Evolutionary conservation across 2,888 invertebrate genomes (phyloP).

Genomic region (Sylvicola cinctus): DNA sequence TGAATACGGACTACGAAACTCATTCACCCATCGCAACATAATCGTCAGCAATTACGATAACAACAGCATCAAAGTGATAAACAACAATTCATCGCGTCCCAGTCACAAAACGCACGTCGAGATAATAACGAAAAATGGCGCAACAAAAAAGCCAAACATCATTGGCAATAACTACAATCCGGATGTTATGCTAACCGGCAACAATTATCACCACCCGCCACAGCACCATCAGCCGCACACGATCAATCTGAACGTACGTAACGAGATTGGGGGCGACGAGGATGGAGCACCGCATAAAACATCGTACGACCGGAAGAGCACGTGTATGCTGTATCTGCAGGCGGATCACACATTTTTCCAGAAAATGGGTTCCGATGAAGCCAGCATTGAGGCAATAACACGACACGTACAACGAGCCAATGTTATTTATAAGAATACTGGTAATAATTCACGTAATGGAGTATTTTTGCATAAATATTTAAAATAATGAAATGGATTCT

Average conservation of each 20-base stretch:
- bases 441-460: conserved; percentile 31
- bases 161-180: conserved; percentile 34
- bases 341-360: conserved; percentile 93
- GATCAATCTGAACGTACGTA: conserved; percentile 8
- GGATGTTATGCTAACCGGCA: conserved; percentile 18
- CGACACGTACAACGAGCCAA: conserved; percentile 87
- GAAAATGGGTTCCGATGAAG: conserved; percentile 82
- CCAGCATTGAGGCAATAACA: conserved; percentile 89
- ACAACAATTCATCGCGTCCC: conserved; percentile 26
- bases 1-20: conserved; percentile 9
- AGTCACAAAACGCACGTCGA: conserved; percentile 46
- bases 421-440: conserved; percentile 66
- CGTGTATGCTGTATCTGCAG: conserved; percentile 87
- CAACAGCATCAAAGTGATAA: conserved; percentile 8
- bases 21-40: conserved; percentile 8
- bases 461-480: too few species aligned
- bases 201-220: conserved; percentile 7
- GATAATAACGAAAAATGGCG: conserved; percentile 42
- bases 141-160: conserved; percentile 39
- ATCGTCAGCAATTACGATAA: conserved; percentile 9
- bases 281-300: conserved; percentile 20
- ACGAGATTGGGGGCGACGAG: conserved; percentile 8
- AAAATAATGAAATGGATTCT: too few species aligned
- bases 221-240: conserved; percentile 25
- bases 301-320: conserved; percentile 57